phyloP scores from a whole-genome alignment of 2,797 vertebrate genomes.

The Hemitrygon akajei region DNA sequence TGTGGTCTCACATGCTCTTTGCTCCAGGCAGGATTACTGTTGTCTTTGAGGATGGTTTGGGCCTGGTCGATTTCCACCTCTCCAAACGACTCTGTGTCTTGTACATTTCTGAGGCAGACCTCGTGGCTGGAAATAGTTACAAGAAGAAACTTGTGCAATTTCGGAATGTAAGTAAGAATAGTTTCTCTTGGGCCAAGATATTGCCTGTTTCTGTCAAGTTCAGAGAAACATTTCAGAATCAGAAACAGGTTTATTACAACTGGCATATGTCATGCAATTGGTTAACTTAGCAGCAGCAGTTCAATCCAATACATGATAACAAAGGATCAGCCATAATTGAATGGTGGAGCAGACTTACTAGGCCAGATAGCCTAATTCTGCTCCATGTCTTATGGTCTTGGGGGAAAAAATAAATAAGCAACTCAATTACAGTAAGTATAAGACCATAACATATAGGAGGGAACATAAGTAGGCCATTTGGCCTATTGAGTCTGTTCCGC shows the following conservation, averaged over 20 bases:
- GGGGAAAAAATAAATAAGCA: no score
- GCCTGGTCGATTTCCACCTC: constrained; percentile 76
- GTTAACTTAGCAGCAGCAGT: no score
- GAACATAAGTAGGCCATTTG: no score
- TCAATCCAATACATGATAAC: no score
- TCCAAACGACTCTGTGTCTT: constrained; percentile 70
- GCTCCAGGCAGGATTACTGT: constrained; percentile 62
- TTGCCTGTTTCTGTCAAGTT: background rate
- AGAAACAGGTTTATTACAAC: background rate
- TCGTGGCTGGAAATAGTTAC: constrained; percentile 71
- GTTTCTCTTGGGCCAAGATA: background rate
- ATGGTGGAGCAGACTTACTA: no score
- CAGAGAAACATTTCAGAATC: background rate
- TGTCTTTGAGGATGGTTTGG: constrained; percentile 69
- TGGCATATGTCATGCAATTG: no score
- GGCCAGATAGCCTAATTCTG: no score
- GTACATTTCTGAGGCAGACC: constrained; percentile 77
- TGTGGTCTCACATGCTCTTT: background rate
- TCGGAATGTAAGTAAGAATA: constrained; percentile 70
- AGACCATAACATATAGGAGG: no score
- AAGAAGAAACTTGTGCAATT: constrained; percentile 75
- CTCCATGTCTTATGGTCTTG: no score
- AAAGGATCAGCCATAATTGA: no score
- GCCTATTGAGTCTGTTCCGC: no score
- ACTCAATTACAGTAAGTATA: no score